Evolutionary conservation across 2,113 vertebrate species (phyloP).

Genomic region (Stigmatopora nigra): DNA sequence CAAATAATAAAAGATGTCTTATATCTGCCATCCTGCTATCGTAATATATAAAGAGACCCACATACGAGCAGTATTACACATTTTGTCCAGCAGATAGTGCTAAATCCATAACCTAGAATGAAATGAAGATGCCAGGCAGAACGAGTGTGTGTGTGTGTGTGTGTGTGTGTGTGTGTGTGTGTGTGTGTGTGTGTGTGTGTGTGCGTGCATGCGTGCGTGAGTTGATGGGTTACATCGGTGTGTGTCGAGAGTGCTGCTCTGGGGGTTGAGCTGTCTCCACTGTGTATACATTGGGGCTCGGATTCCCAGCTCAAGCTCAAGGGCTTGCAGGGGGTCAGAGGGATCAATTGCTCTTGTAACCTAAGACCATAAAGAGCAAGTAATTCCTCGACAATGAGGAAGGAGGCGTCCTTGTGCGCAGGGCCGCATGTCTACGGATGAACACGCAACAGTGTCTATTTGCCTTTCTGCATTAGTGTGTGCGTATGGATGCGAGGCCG

Average conservation of each 20-base stretch:
- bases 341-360: slow-evolving; percentile 96
- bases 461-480: not conserved
- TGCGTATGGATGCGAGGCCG: slow-evolving; percentile 43
- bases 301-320: slow-evolving; percentile 83
- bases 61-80: slow-evolving; percentile 1
- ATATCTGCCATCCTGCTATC: too few species aligned
- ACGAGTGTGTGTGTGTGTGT: not conserved
- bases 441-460: slow-evolving; percentile 4
- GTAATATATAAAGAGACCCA: too few species aligned
- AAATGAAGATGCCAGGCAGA: not conserved
- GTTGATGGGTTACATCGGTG: slow-evolving; percentile 22
- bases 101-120: slow-evolving; percentile 36
- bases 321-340: slow-evolving; percentile 85
- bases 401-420: slow-evolving; percentile 66
- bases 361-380: slow-evolving; percentile 87
- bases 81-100: slow-evolving; percentile 68
- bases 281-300: slow-evolving; percentile 84
- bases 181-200: slow-evolving; percentile 26
- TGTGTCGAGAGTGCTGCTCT: slow-evolving; percentile 57
- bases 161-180: slow-evolving; percentile 21
- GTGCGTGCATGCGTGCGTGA: slow-evolving; percentile 10
- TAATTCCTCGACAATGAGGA: slow-evolving; percentile 83
- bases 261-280: slow-evolving; percentile 77
- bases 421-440: slow-evolving; percentile 28
- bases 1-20: too few species aligned